A percentile compares a stretch with the other conserved stretches of the same genome.
These are phyloP conservation scores for Catalaphyllia jardinei DNA, from an alignment of 64 coral and sea anemone species.

Conservation along the genomic window DNA sequence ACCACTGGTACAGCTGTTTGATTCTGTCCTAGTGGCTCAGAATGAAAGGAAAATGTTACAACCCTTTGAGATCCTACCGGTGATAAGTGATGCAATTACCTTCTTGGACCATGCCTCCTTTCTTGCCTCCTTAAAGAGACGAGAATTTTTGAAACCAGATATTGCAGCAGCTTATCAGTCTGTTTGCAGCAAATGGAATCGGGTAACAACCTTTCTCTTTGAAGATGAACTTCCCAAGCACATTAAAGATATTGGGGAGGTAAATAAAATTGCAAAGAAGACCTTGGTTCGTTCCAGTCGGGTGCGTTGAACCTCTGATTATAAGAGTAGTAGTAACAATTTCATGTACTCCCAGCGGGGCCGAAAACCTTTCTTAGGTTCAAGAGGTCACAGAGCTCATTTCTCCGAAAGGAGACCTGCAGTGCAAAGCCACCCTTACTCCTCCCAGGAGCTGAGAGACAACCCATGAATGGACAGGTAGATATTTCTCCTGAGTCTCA, in stretches of 20 bases:
- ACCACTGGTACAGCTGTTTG: constrained; percentile 41
- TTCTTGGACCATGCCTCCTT: constrained; percentile 55
- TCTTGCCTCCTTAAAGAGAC: constrained; percentile 36
- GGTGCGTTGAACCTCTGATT: no score
- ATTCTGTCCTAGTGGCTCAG: background rate
- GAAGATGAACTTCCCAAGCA: constrained; percentile 71
- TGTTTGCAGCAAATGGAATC: constrained; percentile 49
- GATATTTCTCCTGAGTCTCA: no score
- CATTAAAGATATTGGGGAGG: constrained; percentile 80
- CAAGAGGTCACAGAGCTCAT: no score
- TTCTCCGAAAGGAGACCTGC: no score
- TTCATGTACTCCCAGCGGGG: no score
- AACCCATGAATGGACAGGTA: no score
- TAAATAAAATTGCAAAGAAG: constrained; percentile 64
- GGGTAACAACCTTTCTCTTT: constrained; percentile 56
- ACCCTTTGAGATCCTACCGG: no score
- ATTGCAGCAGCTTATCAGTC: constrained; percentile 54
- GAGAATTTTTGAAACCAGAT: constrained; percentile 61
- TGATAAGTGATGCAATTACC: background rate
- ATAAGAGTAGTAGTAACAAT: no score
- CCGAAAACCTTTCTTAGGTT: no score
- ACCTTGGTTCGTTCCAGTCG: background rate
- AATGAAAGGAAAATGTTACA: constrained; percentile 9
- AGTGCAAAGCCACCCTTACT: no score
- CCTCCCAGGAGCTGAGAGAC: no score